Percentiles rank a stretch among this genome's conserved stretches.
Conservation (phyloP, 2,113 vertebrate species). For the Phaethon lepturus region DNA sequence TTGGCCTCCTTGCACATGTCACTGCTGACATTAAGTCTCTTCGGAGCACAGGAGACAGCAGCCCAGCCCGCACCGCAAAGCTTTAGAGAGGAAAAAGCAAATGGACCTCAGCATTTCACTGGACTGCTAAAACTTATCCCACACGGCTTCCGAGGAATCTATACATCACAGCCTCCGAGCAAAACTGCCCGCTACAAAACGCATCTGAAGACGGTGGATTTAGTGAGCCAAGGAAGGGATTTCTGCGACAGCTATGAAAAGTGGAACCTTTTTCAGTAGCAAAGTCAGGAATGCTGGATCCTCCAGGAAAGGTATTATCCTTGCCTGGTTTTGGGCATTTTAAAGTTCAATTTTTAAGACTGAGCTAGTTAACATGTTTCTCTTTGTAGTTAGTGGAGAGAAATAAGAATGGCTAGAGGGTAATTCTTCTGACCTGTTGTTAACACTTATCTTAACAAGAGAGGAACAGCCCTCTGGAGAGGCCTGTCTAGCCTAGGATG, state of each 20-base stretch:
- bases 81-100: neutral
- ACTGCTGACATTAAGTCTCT: neutral
- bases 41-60: neutral
- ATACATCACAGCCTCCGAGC: neutral
- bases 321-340: neutral
- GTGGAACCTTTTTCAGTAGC: neutral
- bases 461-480: neutral
- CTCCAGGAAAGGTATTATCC: neutral
- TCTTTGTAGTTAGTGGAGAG: neutral
- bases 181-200: neutral
- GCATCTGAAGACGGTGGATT: neutral
- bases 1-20: neutral
- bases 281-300: neutral
- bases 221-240: neutral
- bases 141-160: neutral
- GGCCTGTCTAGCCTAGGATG: neutral
- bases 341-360: neutral
- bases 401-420: neutral
- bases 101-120: neutral
- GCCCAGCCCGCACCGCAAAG: neutral
- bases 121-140: neutral
- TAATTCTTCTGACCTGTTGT: neutral
- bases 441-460: neutral
- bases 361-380: neutral
- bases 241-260: accelerated